phyloP scores from a whole-genome alignment of 2,113 vertebrate species.

The pig (Sus scrofa) region T2T-Sscrofa CM000820.6:75835001-75835500 shows the following conservation, averaged over 20 bases:
- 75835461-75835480: no score
- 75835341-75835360: neutral
- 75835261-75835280: neutral
- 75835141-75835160: slow-evolving; percentile 18
- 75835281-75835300: neutral
- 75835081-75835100: neutral
- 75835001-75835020: neutral
- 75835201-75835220: neutral
- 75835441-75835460: no score
- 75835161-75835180: neutral
- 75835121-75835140: neutral
- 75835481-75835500: neutral
- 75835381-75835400: neutral
- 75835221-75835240: neutral
- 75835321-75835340: neutral
- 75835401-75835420: neutral
- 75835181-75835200: neutral
- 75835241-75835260: neutral
- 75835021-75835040: no score
- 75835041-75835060: neutral
- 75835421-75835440: no score
- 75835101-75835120: neutral
- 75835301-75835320: neutral
- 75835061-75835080: neutral
- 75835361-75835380: neutral